These are phyloP conservation scores for Patagioenas fasciata DNA, from an alignment of 2,113 vertebrate genomes.

Conservation along the genomic window DNA sequence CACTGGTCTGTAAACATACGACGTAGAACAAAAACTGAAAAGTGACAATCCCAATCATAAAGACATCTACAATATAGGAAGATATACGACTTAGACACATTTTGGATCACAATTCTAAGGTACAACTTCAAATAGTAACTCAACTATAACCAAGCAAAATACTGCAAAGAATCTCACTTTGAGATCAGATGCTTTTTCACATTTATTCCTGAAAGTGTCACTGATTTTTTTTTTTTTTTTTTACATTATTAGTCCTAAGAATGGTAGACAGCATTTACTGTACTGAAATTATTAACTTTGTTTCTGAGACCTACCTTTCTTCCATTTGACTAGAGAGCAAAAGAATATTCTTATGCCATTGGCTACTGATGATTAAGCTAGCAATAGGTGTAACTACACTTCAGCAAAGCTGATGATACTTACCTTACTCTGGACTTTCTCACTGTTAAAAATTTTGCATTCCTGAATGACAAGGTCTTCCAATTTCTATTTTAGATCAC, in stretches of 20 bases:
- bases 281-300: not conserved
- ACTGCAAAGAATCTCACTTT: not conserved
- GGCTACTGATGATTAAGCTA: not conserved
- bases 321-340: not conserved
- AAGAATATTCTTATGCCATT: not conserved
- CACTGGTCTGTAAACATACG: not conserved
- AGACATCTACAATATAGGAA: not conserved
- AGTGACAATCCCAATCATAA: not conserved
- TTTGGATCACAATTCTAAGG: not conserved
- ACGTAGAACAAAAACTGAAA: not conserved
- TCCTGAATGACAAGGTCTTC: not conserved
- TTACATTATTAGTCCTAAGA: not conserved
- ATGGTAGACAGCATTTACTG: not conserved
- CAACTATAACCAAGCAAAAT: not conserved
- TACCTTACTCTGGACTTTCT: not conserved
- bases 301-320: not conserved
- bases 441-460: not conserved
- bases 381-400: not conserved
- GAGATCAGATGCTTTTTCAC: not conserved
- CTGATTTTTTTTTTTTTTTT: no score
- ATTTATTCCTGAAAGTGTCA: not conserved
- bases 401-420: not conserved
- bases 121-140: not conserved
- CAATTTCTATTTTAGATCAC: not conserved
- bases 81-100: not conserved